Percentiles rank a stretch among this genome's conserved stretches.
These are phyloP conservation scores for Chloropsis hardwickii DNA, from an alignment of 2,113 vertebrate species.

Conservation along the genomic window DNA sequence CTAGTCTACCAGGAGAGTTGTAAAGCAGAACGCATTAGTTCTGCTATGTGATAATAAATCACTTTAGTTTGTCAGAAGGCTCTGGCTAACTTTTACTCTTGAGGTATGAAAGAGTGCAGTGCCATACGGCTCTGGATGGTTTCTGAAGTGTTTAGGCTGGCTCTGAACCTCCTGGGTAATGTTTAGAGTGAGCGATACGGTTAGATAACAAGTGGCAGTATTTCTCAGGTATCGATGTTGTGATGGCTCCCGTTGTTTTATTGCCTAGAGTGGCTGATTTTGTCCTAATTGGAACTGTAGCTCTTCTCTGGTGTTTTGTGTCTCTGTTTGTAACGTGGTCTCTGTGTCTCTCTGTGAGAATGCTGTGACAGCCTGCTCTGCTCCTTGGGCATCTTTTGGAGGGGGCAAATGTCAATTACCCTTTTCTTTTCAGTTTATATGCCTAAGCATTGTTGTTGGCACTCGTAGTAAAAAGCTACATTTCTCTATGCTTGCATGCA, in stretches of 20 bases:
- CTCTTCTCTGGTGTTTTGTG: constrained; percentile 78
- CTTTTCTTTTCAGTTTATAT: background rate
- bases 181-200: constrained; percentile 81
- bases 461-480: background rate
- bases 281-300: constrained; percentile 82
- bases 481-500: background rate
- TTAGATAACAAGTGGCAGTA: constrained; percentile 85
- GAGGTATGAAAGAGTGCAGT: constrained; percentile 71
- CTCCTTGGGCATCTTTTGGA: background rate
- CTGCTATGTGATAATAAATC: constrained; percentile 87
- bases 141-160: constrained; percentile 78
- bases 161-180: constrained; percentile 77
- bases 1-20: constrained; percentile 83
- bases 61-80: constrained; percentile 76
- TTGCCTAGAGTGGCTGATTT: constrained; percentile 77
- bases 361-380: background rate
- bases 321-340: constrained; percentile 78
- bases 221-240: constrained; percentile 79
- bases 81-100: constrained; percentile 77
- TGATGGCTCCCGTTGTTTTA: constrained; percentile 81
- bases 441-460: background rate
- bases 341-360: background rate
- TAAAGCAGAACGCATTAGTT: constrained; percentile 88
- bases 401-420: background rate
- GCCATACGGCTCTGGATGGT: constrained; percentile 75